Percentiles rank a stretch among this genome's conserved stretches.
Conservation (phyloP, 2,113 vertebrate genomes). For the Ifrita kowaldi region DNA sequence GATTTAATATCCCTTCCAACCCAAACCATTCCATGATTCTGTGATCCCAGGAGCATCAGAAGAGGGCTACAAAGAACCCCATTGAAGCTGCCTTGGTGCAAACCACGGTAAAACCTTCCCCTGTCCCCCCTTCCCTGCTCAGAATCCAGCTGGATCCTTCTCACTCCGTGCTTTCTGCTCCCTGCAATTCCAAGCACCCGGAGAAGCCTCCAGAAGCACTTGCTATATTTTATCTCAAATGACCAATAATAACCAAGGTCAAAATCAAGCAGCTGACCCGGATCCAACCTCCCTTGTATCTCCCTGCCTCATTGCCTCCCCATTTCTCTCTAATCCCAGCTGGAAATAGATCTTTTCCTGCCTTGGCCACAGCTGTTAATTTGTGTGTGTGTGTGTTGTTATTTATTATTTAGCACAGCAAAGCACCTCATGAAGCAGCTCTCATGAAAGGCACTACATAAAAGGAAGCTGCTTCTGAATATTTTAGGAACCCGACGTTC, state of each 20-base stretch:
- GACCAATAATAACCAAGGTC: conserved; percentile 54
- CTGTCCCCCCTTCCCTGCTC: not conserved
- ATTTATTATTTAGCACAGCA: conserved; percentile 66
- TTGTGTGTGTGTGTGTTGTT: conserved; percentile 35
- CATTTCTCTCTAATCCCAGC: conserved; percentile 26
- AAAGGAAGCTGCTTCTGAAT: conserved; percentile 51
- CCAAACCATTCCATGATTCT: not conserved
- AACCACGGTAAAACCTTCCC: accelerated
- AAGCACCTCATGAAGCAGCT: conserved; percentile 43
- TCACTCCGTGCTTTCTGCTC: not conserved
- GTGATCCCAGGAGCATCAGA: not conserved
- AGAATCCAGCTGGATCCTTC: not conserved
- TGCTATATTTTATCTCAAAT: conserved; percentile 32
- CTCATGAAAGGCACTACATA: conserved; percentile 46
- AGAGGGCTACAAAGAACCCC: not conserved
- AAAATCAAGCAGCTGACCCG: conserved; percentile 56
- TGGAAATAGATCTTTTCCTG: conserved; percentile 19
- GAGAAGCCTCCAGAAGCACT: not conserved
- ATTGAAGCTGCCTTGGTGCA: accelerated
- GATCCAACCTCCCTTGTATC: conserved; percentile 55
- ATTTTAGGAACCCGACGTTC: not conserved
- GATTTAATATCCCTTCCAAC: not conserved
- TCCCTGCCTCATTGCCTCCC: conserved; percentile 59
- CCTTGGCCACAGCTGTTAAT: conserved; percentile 43
- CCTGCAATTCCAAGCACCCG: not conserved